Evolutionary conservation across 2,113 vertebrate genomes (phyloP).

Genomic region (Gadus macrocephalus): DNA sequence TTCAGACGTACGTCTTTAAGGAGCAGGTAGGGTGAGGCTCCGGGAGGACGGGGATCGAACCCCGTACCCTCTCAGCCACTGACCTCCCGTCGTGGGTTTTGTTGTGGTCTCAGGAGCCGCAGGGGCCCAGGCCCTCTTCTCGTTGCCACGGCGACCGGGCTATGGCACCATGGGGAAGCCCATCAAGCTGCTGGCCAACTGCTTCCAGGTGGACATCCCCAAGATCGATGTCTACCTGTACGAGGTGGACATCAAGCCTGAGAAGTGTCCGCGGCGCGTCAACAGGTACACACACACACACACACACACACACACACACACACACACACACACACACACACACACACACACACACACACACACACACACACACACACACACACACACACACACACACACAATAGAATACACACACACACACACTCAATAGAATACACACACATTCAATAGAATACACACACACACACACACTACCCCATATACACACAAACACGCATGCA

Average conservation of each 20-base stretch:
- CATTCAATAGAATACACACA: no score
- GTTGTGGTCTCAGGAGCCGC: conserved; percentile 73
- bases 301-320: no score
- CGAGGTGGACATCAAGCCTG: conserved; percentile 97
- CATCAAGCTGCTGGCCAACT: conserved; percentile 98
- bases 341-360: no score
- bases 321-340: no score
- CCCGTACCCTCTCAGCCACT: no score
- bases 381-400: no score
- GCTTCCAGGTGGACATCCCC: conserved; percentile 99
- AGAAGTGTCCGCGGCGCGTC: conserved; percentile 95
- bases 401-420: not conserved
- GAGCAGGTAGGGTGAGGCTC: conserved; percentile 5
- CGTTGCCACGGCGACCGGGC: conserved; percentile 90
- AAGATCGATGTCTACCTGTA: conserved; percentile 99
- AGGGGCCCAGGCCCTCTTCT: conserved; percentile 88
- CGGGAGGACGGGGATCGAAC: no score
- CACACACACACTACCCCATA: no score
- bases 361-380: no score
- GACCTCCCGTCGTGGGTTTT: no score
- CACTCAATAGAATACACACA: no score
- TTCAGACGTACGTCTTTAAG: conserved; percentile 12
- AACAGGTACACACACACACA: conserved; percentile 78
- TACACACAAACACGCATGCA: no score
- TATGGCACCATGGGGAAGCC: conserved; percentile 97